phyloP scores from a whole-genome alignment of 2,888 invertebrate genomes.

The Synanthedon andrenaeformis region DNA sequence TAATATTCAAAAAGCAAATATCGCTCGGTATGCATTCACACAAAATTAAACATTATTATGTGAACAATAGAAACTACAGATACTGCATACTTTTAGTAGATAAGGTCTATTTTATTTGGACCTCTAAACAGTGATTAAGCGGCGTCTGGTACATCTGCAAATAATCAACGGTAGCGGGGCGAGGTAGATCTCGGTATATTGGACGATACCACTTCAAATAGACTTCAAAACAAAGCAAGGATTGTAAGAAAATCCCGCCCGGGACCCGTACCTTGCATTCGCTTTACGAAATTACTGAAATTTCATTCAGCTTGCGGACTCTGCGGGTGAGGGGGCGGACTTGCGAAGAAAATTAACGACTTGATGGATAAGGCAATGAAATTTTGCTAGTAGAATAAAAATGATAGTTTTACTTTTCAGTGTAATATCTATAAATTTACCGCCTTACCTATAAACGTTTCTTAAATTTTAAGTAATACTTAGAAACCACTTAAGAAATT shows the following conservation, averaged over 20 bases:
- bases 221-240: slow-evolving; percentile 60
- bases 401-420: no score
- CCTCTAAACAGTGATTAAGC: slow-evolving; percentile 15
- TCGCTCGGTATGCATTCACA: slow-evolving; percentile 13
- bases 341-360: slow-evolving; percentile 4
- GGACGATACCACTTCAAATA: slow-evolving; percentile 35
- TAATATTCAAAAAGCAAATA: slow-evolving; percentile 27
- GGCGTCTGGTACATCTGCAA: slow-evolving; percentile 3
- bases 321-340: slow-evolving; percentile 23
- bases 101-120: slow-evolving; percentile 30
- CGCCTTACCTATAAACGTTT: no score
- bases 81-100: slow-evolving; percentile 22
- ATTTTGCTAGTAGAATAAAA: no score
- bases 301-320: slow-evolving; percentile 65
- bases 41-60: slow-evolving; percentile 28
- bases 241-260: slow-evolving; percentile 62
- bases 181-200: slow-evolving; percentile 18
- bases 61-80: slow-evolving; percentile 18
- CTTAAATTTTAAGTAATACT: no score
- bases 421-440: no score
- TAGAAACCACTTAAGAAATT: no score
- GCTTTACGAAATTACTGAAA: slow-evolving; percentile 68
- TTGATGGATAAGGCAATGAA: slow-evolving; percentile 17
- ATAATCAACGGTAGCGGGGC: slow-evolving; percentile 1
- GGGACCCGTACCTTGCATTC: slow-evolving; percentile 64